Percentiles rank a stretch among this genome's conserved stretches.
phyloP scores from a whole-genome alignment of 2,113 vertebrate species.

The Heloderma charlesbogerti region DNA sequence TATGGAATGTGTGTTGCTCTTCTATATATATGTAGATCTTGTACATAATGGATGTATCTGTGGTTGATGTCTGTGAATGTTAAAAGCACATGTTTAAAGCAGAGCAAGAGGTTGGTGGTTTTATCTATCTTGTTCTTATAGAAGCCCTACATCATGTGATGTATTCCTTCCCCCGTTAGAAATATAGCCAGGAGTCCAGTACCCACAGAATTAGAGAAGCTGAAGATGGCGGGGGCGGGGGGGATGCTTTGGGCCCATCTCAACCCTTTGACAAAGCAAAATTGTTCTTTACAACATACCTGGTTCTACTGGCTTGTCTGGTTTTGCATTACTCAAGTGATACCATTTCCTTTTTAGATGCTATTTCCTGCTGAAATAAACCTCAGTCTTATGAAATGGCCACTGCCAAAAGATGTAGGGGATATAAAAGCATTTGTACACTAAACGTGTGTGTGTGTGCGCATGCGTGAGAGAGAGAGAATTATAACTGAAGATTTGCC shows the following conservation, averaged over 20 bases:
- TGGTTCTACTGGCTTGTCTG: conserved; percentile 2
- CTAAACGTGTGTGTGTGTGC: background rate
- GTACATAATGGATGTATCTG: conserved; percentile 21
- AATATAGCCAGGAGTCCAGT: background rate
- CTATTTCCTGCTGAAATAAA: background rate
- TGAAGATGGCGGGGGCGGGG: background rate
- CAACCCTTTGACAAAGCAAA: background rate
- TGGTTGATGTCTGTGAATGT: background rate
- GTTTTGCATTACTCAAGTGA: background rate
- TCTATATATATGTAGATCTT: conserved; percentile 38
- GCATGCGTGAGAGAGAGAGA: background rate
- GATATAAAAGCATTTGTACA: background rate
- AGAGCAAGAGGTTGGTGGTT: conserved; percentile 34
- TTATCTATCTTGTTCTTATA: conserved; percentile 35
- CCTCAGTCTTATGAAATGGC: background rate
- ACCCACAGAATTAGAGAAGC: conserved; percentile 6
- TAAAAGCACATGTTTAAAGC: conserved; percentile 39
- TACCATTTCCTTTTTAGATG: conserved; percentile 8
- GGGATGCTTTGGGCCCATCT: conserved; percentile 12
- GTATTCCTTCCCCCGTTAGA: conserved; percentile 8
- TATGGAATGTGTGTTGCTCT: conserved; percentile 40
- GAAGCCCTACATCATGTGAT: background rate
- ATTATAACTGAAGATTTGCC: background rate
- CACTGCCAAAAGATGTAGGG: background rate
- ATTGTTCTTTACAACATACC: conserved; percentile 11